A percentile compares a stretch with the other conserved stretches of the same genome.
phyloP scores from a whole-genome alignment of 2,888 invertebrate genomes.

The Clitarchus hookeri region DNA sequence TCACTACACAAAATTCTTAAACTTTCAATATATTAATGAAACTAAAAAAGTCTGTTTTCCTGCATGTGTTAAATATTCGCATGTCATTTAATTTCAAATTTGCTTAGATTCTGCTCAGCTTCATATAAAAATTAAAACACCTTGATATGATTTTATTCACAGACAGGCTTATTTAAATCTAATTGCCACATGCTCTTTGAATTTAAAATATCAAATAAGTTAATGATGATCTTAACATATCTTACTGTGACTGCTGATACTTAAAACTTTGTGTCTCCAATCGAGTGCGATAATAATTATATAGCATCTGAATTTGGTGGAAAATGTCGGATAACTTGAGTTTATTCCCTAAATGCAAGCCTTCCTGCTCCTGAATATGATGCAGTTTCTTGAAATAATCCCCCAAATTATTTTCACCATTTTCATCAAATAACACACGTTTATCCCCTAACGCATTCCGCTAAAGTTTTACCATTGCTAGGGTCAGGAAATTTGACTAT shows the following conservation, averaged over 20 bases:
- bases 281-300: background rate
- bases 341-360: too few species aligned
- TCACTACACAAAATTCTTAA: background rate
- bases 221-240: background rate
- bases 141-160: background rate
- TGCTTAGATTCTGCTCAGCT: background rate
- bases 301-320: background rate
- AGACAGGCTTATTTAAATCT: background rate
- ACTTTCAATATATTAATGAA: constrained; percentile 18
- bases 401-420: background rate
- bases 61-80: background rate
- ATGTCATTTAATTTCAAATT: background rate
- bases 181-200: background rate
- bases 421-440: background rate
- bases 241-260: background rate
- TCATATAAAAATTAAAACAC: background rate
- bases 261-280: background rate
- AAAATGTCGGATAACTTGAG: too few species aligned
- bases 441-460: background rate
- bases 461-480: background rate
- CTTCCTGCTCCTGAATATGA: too few species aligned
- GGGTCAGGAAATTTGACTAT: constrained; percentile 1
- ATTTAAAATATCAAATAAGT: too few species aligned
- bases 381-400: too few species aligned
- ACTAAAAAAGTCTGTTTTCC: background rate